phyloP scores from a whole-genome alignment of 2,888 invertebrate species.

The Erebia ligea region DNA sequence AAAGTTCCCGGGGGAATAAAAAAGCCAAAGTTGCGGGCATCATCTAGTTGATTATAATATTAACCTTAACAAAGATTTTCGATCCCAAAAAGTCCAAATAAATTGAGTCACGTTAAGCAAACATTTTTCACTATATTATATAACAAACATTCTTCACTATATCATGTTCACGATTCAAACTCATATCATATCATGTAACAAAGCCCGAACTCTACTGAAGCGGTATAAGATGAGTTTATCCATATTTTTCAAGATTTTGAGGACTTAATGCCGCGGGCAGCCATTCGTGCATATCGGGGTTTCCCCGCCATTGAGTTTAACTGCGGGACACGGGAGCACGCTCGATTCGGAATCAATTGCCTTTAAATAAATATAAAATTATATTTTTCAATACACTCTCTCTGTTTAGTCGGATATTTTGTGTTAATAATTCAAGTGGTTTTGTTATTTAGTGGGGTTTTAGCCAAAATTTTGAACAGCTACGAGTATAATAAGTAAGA shows the following conservation, averaged over 20 bases:
- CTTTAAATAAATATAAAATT: conserved; percentile 31
- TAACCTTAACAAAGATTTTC: no score
- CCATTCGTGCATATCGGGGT: conserved; percentile 29
- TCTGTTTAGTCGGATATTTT: conserved; percentile 1
- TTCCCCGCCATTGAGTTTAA: conserved; percentile 35
- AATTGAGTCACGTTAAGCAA: no score
- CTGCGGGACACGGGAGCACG: conserved; percentile 29
- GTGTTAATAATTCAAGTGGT: background rate
- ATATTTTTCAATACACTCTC: conserved; percentile 27
- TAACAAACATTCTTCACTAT: no score
- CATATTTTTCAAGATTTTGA: conserved; percentile 34
- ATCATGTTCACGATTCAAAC: no score
- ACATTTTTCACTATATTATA: no score
- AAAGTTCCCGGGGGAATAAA: no score
- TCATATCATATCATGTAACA: conserved; percentile 13
- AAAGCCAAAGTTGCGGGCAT: no score
- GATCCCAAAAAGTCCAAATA: no score
- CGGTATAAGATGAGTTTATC: conserved; percentile 25
- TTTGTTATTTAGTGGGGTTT: background rate
- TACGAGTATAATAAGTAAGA: no score
- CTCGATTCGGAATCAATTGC: conserved; percentile 34
- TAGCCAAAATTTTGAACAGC: background rate
- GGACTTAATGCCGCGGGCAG: conserved; percentile 24
- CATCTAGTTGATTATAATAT: no score
- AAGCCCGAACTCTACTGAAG: conserved; percentile 18